Conservation (phyloP, 2,888 invertebrate species). For the Xanthorhoe spadicearia region DNA sequence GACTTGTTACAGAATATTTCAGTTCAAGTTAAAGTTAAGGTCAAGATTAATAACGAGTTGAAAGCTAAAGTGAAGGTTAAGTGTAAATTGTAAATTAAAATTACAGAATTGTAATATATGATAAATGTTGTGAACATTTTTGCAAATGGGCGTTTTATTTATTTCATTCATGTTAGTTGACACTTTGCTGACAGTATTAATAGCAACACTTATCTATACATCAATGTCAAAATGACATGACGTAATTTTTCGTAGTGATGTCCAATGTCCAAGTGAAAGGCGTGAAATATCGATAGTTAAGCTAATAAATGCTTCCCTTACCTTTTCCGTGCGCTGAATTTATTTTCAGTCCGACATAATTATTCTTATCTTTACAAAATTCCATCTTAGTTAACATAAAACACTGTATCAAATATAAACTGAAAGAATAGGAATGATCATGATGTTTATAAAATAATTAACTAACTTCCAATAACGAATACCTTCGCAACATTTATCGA, state of each 20-base stretch:
- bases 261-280: background rate
- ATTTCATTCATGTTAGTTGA: no score
- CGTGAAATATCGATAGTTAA: background rate
- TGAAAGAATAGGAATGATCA: no score
- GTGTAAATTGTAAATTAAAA: constrained; percentile 11
- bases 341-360: no score
- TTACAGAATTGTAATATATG: background rate
- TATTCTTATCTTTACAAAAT: background rate
- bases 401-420: no score
- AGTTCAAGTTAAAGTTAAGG: constrained; percentile 73
- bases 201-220: constrained; percentile 11
- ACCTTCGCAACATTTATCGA: background rate
- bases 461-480: no score
- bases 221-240: constrained; percentile 27
- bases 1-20: constrained; percentile 69
- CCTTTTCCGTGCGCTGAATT: no score
- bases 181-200: no score
- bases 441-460: no score
- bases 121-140: background rate
- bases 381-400: no score
- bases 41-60: constrained; percentile 62
- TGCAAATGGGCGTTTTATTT: background rate
- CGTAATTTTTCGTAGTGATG: constrained; percentile 25
- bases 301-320: no score
- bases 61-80: constrained; percentile 50